These are phyloP conservation scores for Steatocranus sp. DNA, from an alignment of 2,797 vertebrate species.

Conservation along the genomic window DNA sequence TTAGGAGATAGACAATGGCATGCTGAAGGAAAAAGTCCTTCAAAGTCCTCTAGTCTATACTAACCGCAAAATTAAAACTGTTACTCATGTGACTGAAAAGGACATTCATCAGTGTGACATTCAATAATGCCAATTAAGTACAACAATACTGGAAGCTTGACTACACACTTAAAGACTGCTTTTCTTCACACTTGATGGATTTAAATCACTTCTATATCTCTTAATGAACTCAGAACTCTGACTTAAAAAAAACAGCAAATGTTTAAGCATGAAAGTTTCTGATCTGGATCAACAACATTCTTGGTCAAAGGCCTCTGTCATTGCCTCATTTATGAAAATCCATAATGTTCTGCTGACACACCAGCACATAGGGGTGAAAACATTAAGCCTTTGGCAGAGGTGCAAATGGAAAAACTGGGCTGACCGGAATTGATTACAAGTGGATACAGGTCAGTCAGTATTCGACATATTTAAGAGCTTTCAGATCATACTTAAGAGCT, in stretches of 20 bases:
- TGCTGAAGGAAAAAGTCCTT: not conserved
- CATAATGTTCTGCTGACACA: conserved; percentile 11
- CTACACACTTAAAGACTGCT: not conserved
- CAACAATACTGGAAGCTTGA: not conserved
- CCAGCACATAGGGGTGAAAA: not conserved
- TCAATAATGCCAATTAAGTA: not conserved
- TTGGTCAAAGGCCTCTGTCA: not conserved
- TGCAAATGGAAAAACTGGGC: not conserved
- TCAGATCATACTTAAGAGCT: not conserved
- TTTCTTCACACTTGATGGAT: not conserved
- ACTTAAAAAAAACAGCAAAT: not conserved
- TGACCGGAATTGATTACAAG: not conserved
- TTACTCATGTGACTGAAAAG: conserved; percentile 1
- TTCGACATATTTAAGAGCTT: not conserved
- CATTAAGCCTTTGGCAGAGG: not conserved
- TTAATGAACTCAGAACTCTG: not conserved
- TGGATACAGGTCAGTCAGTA: not conserved
- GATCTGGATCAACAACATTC: not conserved
- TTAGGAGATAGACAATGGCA: not conserved
- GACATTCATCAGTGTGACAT: not conserved
- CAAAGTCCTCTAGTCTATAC: not conserved
- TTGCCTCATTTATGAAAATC: not conserved
- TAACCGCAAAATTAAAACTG: not conserved
- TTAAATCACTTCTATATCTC: not conserved
- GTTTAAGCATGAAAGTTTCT: not conserved